phyloP scores from a whole-genome alignment of 1,140 invertebrate species.

The Cydia pomonella region DNA sequence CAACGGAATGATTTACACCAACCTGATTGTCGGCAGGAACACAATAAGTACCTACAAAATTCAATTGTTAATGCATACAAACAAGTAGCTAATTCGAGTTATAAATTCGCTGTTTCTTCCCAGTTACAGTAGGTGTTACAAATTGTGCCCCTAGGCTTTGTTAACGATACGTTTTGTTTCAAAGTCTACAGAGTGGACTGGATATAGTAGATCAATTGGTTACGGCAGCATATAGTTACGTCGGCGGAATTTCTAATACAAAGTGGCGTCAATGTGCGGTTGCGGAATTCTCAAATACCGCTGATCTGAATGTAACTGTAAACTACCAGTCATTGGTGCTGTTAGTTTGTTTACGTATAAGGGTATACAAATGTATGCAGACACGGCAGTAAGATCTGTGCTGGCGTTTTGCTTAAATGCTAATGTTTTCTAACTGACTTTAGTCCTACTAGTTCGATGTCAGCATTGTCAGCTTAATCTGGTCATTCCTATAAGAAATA shows the following conservation, averaged over 20 bases:
- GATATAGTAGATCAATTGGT: slow-evolving; percentile 45
- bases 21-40: not conserved
- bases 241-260: slow-evolving; percentile 46
- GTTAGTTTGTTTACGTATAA: slow-evolving; percentile 30
- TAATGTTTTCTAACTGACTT: slow-evolving; percentile 26
- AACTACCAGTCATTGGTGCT: slow-evolving; percentile 25
- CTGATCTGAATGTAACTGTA: slow-evolving; percentile 43
- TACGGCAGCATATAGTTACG: slow-evolving; percentile 43
- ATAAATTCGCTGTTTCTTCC: slow-evolving; percentile 24
- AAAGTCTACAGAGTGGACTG: slow-evolving; percentile 37
- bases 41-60: not conserved
- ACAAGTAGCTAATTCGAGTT: slow-evolving; percentile 29
- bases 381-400: slow-evolving; percentile 21
- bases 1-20: not conserved
- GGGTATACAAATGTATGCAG: slow-evolving; percentile 26
- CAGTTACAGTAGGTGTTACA: slow-evolving; percentile 53
- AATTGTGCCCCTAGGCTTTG: slow-evolving; percentile 51
- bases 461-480: not conserved
- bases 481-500: not conserved
- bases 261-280: slow-evolving; percentile 38
- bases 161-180: slow-evolving; percentile 43
- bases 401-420: slow-evolving; percentile 24
- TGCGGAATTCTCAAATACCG: slow-evolving; percentile 40
- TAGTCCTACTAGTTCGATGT: not conserved
- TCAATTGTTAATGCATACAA: slow-evolving; percentile 23